These are phyloP conservation scores for Diplodus sargus DNA, from an alignment of 2,797 vertebrate species.

Conservation along the genomic window DNA sequence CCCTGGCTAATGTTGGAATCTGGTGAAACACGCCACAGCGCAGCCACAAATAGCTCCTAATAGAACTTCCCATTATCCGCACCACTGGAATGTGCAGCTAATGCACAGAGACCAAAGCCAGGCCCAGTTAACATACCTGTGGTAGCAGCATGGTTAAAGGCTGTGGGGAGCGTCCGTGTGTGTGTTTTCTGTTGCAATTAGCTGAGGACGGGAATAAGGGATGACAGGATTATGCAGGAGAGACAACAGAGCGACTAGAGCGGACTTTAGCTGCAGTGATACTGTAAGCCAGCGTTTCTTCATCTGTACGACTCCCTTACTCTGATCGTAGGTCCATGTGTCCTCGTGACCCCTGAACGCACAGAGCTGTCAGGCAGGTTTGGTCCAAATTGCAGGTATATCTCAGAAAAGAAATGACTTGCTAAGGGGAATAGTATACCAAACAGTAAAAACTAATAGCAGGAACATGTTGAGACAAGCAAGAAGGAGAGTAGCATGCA, in stretches of 20 bases:
- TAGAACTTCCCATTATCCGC: slow-evolving; percentile 79
- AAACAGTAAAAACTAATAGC: slow-evolving; percentile 1
- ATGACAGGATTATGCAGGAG: slow-evolving; percentile 55
- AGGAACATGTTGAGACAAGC: background rate
- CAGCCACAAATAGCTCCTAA: slow-evolving; percentile 80
- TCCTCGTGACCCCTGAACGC: slow-evolving; percentile 22
- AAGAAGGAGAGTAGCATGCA: background rate
- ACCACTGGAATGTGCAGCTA: slow-evolving; percentile 82
- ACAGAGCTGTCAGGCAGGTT: background rate
- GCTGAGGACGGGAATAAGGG: slow-evolving; percentile 50
- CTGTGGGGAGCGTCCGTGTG: slow-evolving; percentile 62
- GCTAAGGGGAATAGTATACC: background rate
- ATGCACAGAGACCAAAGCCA: slow-evolving; percentile 75
- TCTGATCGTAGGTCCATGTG: background rate
- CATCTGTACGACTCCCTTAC: background rate
- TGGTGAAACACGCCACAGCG: slow-evolving; percentile 76
- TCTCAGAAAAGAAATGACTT: background rate
- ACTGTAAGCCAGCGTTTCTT: slow-evolving; percentile 17
- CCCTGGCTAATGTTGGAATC: slow-evolving; percentile 75
- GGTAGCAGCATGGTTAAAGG: slow-evolving; percentile 72
- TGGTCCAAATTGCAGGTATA: slow-evolving; percentile 3
- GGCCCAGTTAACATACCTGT: slow-evolving; percentile 81
- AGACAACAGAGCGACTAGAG: slow-evolving; percentile 50
- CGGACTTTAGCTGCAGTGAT: slow-evolving; percentile 18
- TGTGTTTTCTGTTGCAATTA: slow-evolving; percentile 73